These are phyloP conservation scores for Oscheius sp. DNA, from an alignment of 2,888 invertebrate species.

Conservation along the genomic window DNA sequence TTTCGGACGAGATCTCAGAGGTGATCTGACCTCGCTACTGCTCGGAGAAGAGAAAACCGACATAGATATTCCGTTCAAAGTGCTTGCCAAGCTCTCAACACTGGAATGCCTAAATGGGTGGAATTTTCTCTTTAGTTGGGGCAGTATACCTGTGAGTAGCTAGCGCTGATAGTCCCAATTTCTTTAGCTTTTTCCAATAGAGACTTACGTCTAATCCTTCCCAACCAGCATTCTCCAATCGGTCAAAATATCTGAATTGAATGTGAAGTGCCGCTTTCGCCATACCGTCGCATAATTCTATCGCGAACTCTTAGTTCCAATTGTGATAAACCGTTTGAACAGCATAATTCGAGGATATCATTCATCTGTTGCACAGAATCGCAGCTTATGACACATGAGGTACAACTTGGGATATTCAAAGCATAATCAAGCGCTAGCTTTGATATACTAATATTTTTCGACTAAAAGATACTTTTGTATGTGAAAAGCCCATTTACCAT, in stretches of 20 bases:
- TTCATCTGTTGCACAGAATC: slow-evolving; percentile 54
- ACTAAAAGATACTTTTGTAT: slow-evolving; percentile 37
- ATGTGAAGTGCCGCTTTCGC: background rate
- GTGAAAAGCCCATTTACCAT: slow-evolving; percentile 29
- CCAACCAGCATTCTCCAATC: slow-evolving; percentile 80
- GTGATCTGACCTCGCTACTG: slow-evolving; percentile 23
- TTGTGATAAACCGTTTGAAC: slow-evolving; percentile 43
- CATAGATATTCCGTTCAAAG: slow-evolving; percentile 48
- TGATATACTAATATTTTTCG: slow-evolving; percentile 62
- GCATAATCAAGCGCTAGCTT: slow-evolving; percentile 63
- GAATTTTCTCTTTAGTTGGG: too few relatives aligned
- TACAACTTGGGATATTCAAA: slow-evolving; percentile 60
- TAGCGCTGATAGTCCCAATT: slow-evolving; percentile 57
- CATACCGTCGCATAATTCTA: slow-evolving; percentile 65
- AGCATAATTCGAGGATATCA: slow-evolving; percentile 47
- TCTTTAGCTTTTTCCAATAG: slow-evolving; percentile 74
- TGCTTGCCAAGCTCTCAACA: slow-evolving; percentile 65
- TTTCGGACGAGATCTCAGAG: slow-evolving; percentile 6
- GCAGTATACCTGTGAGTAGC: slow-evolving; percentile 50
- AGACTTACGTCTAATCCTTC: slow-evolving; percentile 79
- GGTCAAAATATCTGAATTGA: slow-evolving; percentile 69
- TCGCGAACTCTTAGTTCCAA: slow-evolving; percentile 63
- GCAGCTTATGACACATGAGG: slow-evolving; percentile 61
- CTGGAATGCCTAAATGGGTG: slow-evolving; percentile 52
- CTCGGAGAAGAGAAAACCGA: slow-evolving; percentile 28